Evolutionary conservation across 2,113 vertebrate genomes (phyloP).

Genomic region (Melanocharis versteri): DNA sequence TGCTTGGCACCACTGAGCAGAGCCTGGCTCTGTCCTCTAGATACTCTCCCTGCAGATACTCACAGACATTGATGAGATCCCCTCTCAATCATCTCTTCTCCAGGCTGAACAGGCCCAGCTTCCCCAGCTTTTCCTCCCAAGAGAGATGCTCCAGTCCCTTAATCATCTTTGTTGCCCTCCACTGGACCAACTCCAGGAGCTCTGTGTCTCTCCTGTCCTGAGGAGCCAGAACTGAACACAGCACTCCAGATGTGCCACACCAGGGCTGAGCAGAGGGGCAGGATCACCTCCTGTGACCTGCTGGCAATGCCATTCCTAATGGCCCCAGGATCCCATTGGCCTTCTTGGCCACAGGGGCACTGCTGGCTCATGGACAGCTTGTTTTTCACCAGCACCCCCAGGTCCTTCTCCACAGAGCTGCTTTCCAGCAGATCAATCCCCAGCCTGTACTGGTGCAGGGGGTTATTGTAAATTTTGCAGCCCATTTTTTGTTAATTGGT

Average conservation of each 20-base stretch:
- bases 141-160: neutral
- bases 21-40: neutral
- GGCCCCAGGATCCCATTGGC: neutral
- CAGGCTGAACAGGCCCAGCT: neutral
- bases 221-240: neutral
- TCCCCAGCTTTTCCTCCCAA: neutral
- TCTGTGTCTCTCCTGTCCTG: neutral
- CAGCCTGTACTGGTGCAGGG: neutral
- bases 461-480: neutral
- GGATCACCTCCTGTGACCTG: neutral
- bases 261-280: neutral
- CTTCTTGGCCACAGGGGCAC: neutral
- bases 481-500: neutral
- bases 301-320: neutral
- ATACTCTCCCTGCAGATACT: neutral
- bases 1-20: neutral
- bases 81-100: neutral
- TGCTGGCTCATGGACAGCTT: neutral
- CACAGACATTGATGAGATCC: neutral
- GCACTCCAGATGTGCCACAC: neutral
- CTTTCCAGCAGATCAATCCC: neutral
- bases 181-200: neutral
- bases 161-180: neutral
- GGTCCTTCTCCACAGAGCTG: neutral
- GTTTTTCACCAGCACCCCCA: neutral